Evolutionary conservation across 2,888 invertebrate species (phyloP).

Genomic region (Parthenolecanium corni): DNA sequence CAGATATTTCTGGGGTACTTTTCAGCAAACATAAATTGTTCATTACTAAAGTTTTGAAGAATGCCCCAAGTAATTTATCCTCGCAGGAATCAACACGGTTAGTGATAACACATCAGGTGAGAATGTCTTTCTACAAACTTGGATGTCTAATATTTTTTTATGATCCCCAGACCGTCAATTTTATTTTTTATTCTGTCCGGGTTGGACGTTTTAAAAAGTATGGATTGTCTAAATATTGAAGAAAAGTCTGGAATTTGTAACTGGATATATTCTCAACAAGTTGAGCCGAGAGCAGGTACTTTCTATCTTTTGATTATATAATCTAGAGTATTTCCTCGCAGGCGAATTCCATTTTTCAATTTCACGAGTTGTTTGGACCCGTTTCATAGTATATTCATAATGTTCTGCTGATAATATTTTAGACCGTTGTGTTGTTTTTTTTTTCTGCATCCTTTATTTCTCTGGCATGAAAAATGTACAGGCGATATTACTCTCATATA

Average conservation of each 20-base stretch:
- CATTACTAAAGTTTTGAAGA: slow-evolving; percentile 1
- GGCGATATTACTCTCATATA: no score
- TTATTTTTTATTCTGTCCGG: slow-evolving; percentile 88
- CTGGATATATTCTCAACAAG: slow-evolving; percentile 84
- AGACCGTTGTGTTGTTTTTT: no score
- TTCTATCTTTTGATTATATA: no score
- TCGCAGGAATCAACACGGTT: not conserved
- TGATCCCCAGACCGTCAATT: slow-evolving; percentile 50
- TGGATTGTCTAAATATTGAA: slow-evolving; percentile 46
- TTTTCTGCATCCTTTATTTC: no score
- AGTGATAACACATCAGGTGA: not conserved
- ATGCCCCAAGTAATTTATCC: not conserved
- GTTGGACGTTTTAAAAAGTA: slow-evolving; percentile 70
- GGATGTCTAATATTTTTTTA: not conserved
- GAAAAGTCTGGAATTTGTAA: slow-evolving; percentile 55
- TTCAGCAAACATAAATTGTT: not conserved
- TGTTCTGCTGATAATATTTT: no score
- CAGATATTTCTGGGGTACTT: no score
- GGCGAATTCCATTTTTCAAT: no score
- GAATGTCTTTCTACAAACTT: not conserved
- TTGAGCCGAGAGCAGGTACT: slow-evolving; percentile 44
- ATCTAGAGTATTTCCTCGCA: no score
- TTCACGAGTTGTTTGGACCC: no score
- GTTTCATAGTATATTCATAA: no score
- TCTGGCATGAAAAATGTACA: no score